Evolutionary conservation across 2,113 vertebrate species (phyloP).

Genomic region (Gopherus flavomarginatus): DNA sequence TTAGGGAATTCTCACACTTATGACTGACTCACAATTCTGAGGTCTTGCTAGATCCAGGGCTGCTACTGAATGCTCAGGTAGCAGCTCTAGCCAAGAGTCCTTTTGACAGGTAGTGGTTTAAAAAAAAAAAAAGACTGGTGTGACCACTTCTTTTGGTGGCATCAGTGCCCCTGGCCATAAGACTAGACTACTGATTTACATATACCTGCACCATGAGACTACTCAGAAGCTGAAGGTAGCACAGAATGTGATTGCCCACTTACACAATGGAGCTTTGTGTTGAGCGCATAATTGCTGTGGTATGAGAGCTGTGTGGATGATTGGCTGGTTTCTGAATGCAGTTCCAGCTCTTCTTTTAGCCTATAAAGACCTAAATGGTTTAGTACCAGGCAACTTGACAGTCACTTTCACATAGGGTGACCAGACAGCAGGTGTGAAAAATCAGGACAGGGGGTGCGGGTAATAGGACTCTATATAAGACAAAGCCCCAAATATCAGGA

Average conservation of each 20-base stretch:
- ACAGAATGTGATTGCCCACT: neutral
- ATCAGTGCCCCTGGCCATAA: neutral
- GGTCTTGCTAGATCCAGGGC: neutral
- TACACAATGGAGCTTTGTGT: neutral
- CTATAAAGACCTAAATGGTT: neutral
- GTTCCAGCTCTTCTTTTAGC: neutral
- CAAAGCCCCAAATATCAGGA: too few species aligned
- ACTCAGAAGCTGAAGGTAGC: neutral
- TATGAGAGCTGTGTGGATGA: neutral
- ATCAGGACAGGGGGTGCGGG: too few species aligned
- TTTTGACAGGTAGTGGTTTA: neutral
- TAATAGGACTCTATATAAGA: too few species aligned
- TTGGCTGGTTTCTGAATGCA: neutral
- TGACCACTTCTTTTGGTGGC: neutral
- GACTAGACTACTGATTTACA: neutral
- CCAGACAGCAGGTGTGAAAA: too few species aligned
- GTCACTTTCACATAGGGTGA: neutral
- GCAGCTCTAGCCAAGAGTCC: neutral
- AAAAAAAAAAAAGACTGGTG: neutral
- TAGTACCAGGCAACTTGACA: neutral
- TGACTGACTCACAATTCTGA: neutral
- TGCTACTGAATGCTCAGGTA: neutral
- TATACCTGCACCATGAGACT: neutral
- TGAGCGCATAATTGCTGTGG: neutral
- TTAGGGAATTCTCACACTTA: accelerated